A percentile compares a stretch with the other conserved stretches of the same genome.
phyloP scores from a whole-genome alignment of 2,888 invertebrate species.

The Phrixothrix hirtus region DNA sequence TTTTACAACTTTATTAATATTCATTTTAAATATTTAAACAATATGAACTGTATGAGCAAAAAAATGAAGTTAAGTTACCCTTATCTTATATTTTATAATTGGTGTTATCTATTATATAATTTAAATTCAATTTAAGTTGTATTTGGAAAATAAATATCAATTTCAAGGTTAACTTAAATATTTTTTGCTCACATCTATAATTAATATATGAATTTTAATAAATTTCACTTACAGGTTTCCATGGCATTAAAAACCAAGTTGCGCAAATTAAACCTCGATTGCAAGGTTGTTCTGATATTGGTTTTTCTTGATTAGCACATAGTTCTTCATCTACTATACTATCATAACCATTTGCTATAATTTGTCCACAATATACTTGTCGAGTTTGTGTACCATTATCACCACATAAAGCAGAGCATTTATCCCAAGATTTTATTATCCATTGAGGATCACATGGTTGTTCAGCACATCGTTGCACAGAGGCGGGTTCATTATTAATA shows the following conservation, averaged over 20 bases:
- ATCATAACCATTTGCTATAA: conserved; percentile 71
- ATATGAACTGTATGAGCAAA: too few species aligned
- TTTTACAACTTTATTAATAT: conserved; percentile 3
- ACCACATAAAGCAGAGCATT: conserved; percentile 83
- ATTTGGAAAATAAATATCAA: too few species aligned
- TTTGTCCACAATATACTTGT: conserved; percentile 78
- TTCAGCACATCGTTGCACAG: conserved; percentile 72
- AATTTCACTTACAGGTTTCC: conserved; percentile 77
- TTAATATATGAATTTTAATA: conserved; percentile 18
- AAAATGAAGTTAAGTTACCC: too few species aligned
- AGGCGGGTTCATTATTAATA: conserved; percentile 70
- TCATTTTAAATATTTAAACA: too few species aligned
- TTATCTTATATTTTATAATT: too few species aligned
- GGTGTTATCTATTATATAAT: too few species aligned
- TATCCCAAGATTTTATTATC: conserved; percentile 77
- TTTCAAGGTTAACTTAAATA: too few species aligned
- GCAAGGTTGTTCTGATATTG: conserved; percentile 70
- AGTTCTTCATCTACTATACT: conserved; percentile 74
- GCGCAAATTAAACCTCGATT: conserved; percentile 80
- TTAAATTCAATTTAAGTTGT: too few species aligned
- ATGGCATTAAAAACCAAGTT: conserved; percentile 83
- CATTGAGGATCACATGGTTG: conserved; percentile 81
- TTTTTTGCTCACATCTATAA: too few species aligned
- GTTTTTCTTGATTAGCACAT: conserved; percentile 72
- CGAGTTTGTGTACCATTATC: conserved; percentile 71